phyloP scores from a whole-genome alignment of 2,113 vertebrate genomes.

The Cyprinodon brontotheroides region DNA sequence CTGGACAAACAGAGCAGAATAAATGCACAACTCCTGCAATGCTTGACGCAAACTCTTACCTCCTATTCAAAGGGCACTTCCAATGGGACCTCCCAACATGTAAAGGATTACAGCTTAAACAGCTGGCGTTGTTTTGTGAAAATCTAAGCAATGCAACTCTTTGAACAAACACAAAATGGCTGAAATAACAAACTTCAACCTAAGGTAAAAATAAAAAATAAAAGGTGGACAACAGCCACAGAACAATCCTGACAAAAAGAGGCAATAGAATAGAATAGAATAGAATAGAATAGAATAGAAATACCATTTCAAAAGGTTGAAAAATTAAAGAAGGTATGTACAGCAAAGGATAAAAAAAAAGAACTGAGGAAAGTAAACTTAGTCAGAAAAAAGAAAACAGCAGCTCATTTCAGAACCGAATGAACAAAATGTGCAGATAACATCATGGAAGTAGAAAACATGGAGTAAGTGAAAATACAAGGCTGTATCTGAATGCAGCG shows the following conservation, averaged over 20 bases:
- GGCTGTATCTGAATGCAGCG: no score
- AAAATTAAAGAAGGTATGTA: no score
- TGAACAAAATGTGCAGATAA: no score
- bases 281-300: background rate
- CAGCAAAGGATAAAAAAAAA: no score
- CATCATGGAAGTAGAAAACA: no score
- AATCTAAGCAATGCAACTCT: conserved; percentile 13
- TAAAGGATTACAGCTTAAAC: background rate
- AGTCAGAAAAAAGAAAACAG: no score
- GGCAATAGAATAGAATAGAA: background rate
- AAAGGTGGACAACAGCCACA: no score
- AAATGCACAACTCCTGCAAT: conserved; percentile 2
- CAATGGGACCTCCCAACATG: background rate
- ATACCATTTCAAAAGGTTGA: background rate
- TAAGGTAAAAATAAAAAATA: no score
- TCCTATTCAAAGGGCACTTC: conserved; percentile 4
- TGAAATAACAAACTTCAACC: conserved; percentile 28
- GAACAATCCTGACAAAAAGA: background rate
- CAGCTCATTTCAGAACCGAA: no score
- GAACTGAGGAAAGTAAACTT: no score
- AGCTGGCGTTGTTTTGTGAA: conserved; percentile 4
- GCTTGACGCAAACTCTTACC: background rate
- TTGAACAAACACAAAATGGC: conserved; percentile 11
- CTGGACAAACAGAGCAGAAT: conserved; percentile 32
- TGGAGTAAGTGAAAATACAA: no score